Base-by-base conservation (phyloP, 2,797 vertebrate genomes). In the Cichlasoma orientale region DNA sequence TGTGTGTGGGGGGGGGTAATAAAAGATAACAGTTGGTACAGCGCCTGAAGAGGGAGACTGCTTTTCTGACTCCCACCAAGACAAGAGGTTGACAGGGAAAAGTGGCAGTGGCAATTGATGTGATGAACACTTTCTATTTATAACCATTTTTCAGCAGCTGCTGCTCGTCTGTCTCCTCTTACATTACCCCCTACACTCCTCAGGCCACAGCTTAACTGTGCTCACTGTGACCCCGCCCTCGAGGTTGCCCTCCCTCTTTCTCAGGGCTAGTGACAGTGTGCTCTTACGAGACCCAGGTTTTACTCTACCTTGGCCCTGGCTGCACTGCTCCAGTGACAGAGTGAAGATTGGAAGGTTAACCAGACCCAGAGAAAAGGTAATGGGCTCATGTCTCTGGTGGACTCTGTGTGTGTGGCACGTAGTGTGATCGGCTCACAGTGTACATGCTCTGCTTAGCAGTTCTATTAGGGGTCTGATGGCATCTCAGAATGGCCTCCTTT, bases 321-420 rank as follows among this genome's bases (percentile, higher is more conserved):
- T 78, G 75, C 57, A 19, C 80, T 58, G 84, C 82, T 89, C 72
- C 83, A 73, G 81, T 79, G 80, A 77, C 88, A 57, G 86, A 90
- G 83, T 4, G 84, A 89, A 88, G 88, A 92, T 85, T 89, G 90
- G 91, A 90, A 90, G 89, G 89, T 93, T 92, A 90, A 92, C 89
- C 88, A 75, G 92, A 86, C 90, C 78, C 84, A 72, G 80, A 90
- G 90, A 91, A 86, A 89, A 94, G 93, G 93, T 95, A 95, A 94
- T 92, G 85, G 82, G 82, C 78, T 91, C 12, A 59, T 82, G 87
- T 83, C 86, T 89, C 78, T 72, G 81, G 83, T 77, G 88, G 88
- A 81, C 77, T 77, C 63, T 81, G 80, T 86, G 10, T 36, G 84
- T 87, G 86, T 85, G 87, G 78, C 23, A 74, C 75, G 78, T 66